Conservation (phyloP, 2,113 vertebrate species). For the Ailuropoda melanoleuca region DNA sequence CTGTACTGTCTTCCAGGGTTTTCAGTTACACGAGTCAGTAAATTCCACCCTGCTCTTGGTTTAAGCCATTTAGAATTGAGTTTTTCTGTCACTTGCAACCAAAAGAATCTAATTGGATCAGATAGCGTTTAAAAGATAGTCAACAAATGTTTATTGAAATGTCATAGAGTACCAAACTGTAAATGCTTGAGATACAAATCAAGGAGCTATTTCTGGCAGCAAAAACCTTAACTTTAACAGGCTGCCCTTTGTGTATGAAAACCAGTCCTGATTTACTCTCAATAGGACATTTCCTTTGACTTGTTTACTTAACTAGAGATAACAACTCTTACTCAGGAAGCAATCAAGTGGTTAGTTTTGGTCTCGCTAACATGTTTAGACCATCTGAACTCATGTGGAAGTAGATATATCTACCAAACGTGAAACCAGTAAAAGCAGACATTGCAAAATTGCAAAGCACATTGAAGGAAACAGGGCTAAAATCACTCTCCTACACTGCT, state of each 20-base stretch:
- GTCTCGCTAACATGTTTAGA: background rate
- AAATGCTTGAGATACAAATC: background rate
- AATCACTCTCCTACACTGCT: background rate
- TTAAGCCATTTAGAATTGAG: background rate
- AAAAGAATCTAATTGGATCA: background rate
- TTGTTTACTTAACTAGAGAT: background rate
- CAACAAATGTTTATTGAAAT: background rate
- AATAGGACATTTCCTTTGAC: background rate
- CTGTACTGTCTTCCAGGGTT: background rate
- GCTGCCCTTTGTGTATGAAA: background rate
- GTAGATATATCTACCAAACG: background rate
- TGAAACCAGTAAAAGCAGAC: background rate
- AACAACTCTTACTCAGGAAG: background rate
- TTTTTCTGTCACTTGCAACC: background rate
- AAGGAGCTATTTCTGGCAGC: background rate
- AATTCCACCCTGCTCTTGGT: background rate
- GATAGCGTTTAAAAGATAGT: background rate
- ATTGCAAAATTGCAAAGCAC: background rate
- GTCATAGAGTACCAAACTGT: background rate
- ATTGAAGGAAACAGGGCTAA: background rate
- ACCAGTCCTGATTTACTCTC: background rate
- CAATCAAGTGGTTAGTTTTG: background rate
- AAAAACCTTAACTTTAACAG: background rate
- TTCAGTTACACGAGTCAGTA: background rate
- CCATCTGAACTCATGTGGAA: background rate